A percentile compares a stretch with the other conserved stretches of the same genome.
Evolutionary conservation across 1,140 invertebrate genomes (phyloP).

Genomic region (Aphidius ervi): DNA sequence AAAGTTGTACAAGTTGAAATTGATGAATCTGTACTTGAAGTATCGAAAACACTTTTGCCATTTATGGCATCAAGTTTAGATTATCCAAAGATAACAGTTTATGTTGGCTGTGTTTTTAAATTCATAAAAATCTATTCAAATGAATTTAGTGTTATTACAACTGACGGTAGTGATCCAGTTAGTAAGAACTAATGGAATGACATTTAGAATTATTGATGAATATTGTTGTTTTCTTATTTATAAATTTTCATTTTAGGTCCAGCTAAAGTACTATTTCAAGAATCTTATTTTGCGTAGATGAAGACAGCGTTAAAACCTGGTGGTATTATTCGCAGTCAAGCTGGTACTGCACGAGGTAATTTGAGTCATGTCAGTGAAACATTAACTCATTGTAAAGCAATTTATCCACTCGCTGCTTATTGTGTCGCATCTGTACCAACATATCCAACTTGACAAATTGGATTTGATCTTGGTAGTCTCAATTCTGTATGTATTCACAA

Average conservation of each 20-base stretch:
- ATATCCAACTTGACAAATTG: slow-evolving; percentile 94
- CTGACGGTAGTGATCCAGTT: slow-evolving; percentile 95
- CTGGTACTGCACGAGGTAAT: slow-evolving; percentile 90
- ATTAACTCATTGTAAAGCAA: slow-evolving; percentile 65
- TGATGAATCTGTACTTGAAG: slow-evolving; percentile 85
- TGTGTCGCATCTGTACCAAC: slow-evolving; percentile 84
- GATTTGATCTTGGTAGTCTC: slow-evolving; percentile 76
- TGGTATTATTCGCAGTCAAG: slow-evolving; percentile 92
- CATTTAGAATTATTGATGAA: neutral
- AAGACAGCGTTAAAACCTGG: slow-evolving; percentile 74
- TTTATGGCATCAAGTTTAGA: slow-evolving; percentile 84
- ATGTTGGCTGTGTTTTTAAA: slow-evolving; percentile 91
- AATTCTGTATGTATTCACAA: slow-evolving; percentile 32
- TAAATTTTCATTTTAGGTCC: slow-evolving; percentile 53
- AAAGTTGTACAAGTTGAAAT: slow-evolving; percentile 87
- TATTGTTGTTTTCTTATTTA: slow-evolving; percentile 18
- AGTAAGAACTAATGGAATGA: slow-evolving; percentile 55
- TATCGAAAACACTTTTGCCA: slow-evolving; percentile 86
- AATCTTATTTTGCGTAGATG: slow-evolving; percentile 85
- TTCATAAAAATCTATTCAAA: slow-evolving; percentile 84
- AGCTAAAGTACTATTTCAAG: slow-evolving; percentile 69
- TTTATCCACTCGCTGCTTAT: slow-evolving; percentile 78
- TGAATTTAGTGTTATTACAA: slow-evolving; percentile 96
- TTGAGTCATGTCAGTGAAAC: slow-evolving; percentile 73
- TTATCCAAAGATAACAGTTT: slow-evolving; percentile 76